These are phyloP conservation scores for Drosophila bocki DNA, from an alignment of 1,140 invertebrate species.

Conservation along the genomic window DNA sequence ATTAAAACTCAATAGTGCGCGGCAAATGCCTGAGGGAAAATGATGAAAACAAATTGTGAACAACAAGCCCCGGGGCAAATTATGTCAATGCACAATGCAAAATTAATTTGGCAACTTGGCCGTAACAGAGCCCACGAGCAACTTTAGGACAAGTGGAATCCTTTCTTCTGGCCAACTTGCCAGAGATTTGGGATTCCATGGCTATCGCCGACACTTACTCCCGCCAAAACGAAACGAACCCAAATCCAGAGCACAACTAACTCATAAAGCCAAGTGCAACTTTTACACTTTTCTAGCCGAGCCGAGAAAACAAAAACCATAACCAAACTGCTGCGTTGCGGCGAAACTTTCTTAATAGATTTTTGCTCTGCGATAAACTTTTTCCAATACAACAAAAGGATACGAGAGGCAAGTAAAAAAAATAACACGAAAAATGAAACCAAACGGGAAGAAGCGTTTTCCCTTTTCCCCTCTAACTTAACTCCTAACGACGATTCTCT, in stretches of 20 bases:
- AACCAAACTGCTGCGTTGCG: conserved; percentile 75
- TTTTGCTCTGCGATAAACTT: conserved; percentile 77
- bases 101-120: conserved; percentile 54
- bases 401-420: conserved; percentile 5
- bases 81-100: conserved; percentile 63
- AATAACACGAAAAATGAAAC: conserved; percentile 7
- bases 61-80: conserved; percentile 46
- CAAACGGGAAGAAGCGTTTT: conserved; percentile 36
- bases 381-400: conserved; percentile 47
- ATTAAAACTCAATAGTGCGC: conserved; percentile 73
- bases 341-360: conserved; percentile 83
- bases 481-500: conserved; percentile 22
- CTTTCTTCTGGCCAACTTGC: conserved; percentile 18
- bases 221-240: conserved; percentile 7
- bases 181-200: conserved; percentile 36
- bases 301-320: conserved; percentile 64
- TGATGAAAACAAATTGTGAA: conserved; percentile 57
- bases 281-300: conserved; percentile 59
- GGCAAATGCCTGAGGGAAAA: conserved; percentile 54
- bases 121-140: conserved; percentile 11
- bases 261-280: conserved; percentile 76
- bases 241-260: conserved; percentile 45
- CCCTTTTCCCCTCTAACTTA: conserved; percentile 21
- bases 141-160: conserved; percentile 44
- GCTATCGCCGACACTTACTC: conserved; percentile 62